These are phyloP conservation scores for Leptinotarsa tumamoca DNA, from an alignment of 2,888 invertebrate genomes.

Conservation along the genomic window DNA sequence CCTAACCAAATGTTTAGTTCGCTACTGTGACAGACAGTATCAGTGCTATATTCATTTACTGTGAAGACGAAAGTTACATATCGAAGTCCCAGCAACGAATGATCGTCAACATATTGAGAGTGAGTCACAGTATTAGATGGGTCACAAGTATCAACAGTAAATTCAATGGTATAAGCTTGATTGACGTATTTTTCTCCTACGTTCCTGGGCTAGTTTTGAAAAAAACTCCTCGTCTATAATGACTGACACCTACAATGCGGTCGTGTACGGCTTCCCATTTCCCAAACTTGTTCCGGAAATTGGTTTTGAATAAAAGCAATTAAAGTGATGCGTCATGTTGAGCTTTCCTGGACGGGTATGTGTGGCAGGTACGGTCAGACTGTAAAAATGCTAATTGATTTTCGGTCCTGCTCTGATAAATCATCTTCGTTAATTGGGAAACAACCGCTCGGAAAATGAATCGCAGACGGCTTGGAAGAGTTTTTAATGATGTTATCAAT, in stretches of 20 bases:
- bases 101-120: too few species aligned
- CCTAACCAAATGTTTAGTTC: too few species aligned
- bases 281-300: slow-evolving; percentile 48
- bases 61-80: too few species aligned
- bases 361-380: slow-evolving; percentile 19
- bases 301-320: slow-evolving; percentile 35
- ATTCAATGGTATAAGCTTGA: neutral
- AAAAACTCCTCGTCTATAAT: slow-evolving; percentile 24
- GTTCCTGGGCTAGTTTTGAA: neutral
- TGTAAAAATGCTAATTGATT: slow-evolving; percentile 20
- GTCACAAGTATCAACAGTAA: too few species aligned
- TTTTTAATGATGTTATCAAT: too few species aligned
- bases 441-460: neutral
- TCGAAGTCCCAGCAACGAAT: too few species aligned
- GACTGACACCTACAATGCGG: slow-evolving; percentile 48
- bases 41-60: too few species aligned
- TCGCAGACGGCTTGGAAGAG: neutral
- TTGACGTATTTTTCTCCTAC: neutral
- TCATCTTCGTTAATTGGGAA: slow-evolving; percentile 7
- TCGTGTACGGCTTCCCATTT: slow-evolving; percentile 47
- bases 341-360: slow-evolving; percentile 12
- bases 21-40: too few species aligned
- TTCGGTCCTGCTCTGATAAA: slow-evolving; percentile 1
- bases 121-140: too few species aligned
- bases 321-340: slow-evolving; percentile 26